Conservation (phyloP, 2,113 vertebrate genomes). For the Damaliscus lunatus region DNA sequence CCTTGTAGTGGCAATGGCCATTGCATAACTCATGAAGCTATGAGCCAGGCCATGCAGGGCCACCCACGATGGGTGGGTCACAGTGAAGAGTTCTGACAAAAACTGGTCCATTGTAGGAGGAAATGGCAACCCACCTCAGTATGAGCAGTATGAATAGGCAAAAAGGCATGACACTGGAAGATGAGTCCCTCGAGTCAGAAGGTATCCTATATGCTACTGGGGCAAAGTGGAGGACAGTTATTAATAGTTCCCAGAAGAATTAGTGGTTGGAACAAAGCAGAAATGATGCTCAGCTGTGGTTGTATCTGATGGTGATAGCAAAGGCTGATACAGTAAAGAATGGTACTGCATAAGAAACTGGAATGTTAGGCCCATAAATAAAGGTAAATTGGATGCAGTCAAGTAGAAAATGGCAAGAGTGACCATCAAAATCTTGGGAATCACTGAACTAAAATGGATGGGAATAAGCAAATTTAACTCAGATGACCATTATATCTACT, state of each 20-base stretch:
- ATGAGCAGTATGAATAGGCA: background rate
- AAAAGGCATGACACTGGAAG: background rate
- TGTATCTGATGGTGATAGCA: background rate
- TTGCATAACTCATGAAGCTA: background rate
- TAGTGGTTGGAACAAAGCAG: background rate
- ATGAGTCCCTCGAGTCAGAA: background rate
- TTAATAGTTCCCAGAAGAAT: background rate
- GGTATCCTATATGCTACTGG: background rate
- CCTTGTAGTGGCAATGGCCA: accelerated
- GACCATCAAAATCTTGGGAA: background rate
- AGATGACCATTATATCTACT: background rate
- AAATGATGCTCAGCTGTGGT: background rate
- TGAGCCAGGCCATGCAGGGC: background rate
- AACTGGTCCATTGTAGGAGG: background rate
- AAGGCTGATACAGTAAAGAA: background rate
- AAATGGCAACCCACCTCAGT: background rate
- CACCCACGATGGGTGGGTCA: background rate
- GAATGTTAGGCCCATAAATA: background rate
- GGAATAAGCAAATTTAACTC: background rate
- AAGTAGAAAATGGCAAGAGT: background rate
- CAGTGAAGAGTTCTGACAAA: background rate
- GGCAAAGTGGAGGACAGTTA: background rate
- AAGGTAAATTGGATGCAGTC: background rate
- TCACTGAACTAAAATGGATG: background rate
- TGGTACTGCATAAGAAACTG: background rate